phyloP scores from a whole-genome alignment of 2,888 invertebrate genomes.

The Acrobasis consociella region DNA sequence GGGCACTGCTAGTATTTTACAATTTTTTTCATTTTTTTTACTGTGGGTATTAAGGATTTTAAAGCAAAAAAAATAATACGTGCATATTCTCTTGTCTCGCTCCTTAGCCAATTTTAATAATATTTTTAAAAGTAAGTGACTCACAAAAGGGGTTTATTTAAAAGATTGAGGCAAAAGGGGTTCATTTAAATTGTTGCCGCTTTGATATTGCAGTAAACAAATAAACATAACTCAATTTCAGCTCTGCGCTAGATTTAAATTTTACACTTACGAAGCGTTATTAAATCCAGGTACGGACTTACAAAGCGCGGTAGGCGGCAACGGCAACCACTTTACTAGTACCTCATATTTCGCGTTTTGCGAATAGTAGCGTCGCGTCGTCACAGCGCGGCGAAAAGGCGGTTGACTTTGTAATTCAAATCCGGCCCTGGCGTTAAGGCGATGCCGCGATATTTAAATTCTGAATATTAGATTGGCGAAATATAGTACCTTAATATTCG shows the following conservation, averaged over 20 bases:
- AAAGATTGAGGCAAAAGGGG: neutral
- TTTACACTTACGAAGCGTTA: conserved; percentile 38
- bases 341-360: conserved; percentile 42
- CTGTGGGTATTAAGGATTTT: too few species aligned
- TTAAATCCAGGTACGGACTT: conserved; percentile 36
- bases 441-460: conserved; percentile 69
- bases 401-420: conserved; percentile 77
- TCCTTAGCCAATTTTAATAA: too few species aligned
- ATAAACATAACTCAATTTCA: conserved; percentile 26
- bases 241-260: conserved; percentile 31
- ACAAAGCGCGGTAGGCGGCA: conserved; percentile 31
- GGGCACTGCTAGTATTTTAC: too few species aligned
- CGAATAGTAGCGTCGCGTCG: conserved; percentile 24
- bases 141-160: neutral
- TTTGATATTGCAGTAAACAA: conserved; percentile 19
- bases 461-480: conserved; percentile 66
- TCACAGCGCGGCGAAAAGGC: conserved; percentile 53
- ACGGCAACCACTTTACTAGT: conserved; percentile 33
- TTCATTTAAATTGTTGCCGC: neutral
- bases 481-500: conserved; percentile 55
- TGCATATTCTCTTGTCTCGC: too few species aligned
- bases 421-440: conserved; percentile 60
- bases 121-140: too few species aligned
- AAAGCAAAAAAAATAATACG: too few species aligned
- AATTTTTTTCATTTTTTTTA: too few species aligned